A percentile compares a stretch with the other conserved stretches of the same genome.
These are phyloP conservation scores for Xestia ashworthii DNA, from an alignment of 2,888 invertebrate genomes.

Conservation along the genomic window DNA sequence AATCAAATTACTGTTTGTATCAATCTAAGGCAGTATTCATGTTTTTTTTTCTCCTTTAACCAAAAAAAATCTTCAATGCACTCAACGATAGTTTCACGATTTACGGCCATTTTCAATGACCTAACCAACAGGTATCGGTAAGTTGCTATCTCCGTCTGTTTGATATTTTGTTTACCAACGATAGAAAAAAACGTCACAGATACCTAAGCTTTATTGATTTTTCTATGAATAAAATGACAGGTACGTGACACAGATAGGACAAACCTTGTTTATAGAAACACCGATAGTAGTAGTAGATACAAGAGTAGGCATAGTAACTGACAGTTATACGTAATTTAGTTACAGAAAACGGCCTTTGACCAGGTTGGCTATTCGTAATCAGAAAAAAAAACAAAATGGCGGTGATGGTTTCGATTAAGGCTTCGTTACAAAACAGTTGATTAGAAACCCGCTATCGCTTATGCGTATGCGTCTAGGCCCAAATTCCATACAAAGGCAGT, in stretches of 20 bases:
- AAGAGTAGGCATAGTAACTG: no score
- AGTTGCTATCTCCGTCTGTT: no score
- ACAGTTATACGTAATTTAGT: no score
- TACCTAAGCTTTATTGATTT: no score
- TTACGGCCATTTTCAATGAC: neutral
- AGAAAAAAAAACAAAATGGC: neutral
- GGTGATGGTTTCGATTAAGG: neutral
- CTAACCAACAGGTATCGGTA: no score
- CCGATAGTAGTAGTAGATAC: no score
- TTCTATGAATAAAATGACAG: no score
- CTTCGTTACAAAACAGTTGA: neutral
- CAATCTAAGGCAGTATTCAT: neutral
- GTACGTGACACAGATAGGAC: no score
- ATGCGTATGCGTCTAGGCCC: conserved; percentile 32
- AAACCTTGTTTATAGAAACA: no score
- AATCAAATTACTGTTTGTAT: neutral
- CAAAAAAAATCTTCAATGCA: neutral
- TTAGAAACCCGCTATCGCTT: conserved; percentile 65
- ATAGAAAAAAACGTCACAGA: no score
- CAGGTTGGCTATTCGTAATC: neutral
- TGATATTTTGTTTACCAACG: no score
- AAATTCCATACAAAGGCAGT: conserved; percentile 67
- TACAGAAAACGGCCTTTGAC: no score
- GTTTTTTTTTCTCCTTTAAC: neutral
- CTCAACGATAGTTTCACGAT: neutral